A percentile compares a stretch with the other conserved stretches of the same genome.
These are phyloP conservation scores for Microtus richardsoni DNA, from an alignment of 2,113 vertebrate species.

Conservation along the genomic window DNA sequence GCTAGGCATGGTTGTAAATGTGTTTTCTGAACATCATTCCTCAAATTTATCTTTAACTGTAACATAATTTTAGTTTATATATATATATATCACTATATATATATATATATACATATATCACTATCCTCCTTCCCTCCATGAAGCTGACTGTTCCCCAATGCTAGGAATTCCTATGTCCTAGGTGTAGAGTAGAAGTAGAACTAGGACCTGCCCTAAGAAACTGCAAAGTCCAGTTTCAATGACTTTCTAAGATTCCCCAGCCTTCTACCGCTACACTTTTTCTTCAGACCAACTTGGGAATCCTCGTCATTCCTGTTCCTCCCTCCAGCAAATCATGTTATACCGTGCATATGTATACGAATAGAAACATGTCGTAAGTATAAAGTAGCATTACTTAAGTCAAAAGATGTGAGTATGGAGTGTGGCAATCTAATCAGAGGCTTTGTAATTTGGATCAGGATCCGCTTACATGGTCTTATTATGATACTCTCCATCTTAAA, in stretches of 20 bases:
- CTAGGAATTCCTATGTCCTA: neutral
- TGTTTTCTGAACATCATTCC: neutral
- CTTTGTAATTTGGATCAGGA: slow-evolving; percentile 10
- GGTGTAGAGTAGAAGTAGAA: neutral
- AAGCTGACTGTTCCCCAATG: neutral
- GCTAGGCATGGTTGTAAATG: neutral
- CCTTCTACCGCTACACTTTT: accelerated
- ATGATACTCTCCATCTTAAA: slow-evolving; percentile 32
- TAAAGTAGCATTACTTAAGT: neutral
- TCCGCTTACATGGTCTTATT: slow-evolving; percentile 7
- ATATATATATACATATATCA: too few relatives aligned
- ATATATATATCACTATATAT: too few relatives aligned
- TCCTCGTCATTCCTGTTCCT: neutral
- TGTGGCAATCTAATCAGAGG: neutral
- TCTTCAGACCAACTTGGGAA: neutral
- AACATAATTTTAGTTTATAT: neutral
- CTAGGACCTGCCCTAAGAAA: neutral
- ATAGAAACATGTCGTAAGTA: neutral
- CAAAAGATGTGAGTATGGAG: neutral
- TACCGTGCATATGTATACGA: neutral
- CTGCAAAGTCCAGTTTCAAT: neutral
- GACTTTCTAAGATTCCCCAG: neutral
- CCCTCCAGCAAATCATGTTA: neutral
- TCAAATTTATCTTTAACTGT: neutral
- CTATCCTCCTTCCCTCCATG: neutral